Evolutionary conservation across 2,797 vertebrate genomes (phyloP), one percentile per base, ranked within the genome.

Genomic region (Tympanoctomys barrerae): DNA sequence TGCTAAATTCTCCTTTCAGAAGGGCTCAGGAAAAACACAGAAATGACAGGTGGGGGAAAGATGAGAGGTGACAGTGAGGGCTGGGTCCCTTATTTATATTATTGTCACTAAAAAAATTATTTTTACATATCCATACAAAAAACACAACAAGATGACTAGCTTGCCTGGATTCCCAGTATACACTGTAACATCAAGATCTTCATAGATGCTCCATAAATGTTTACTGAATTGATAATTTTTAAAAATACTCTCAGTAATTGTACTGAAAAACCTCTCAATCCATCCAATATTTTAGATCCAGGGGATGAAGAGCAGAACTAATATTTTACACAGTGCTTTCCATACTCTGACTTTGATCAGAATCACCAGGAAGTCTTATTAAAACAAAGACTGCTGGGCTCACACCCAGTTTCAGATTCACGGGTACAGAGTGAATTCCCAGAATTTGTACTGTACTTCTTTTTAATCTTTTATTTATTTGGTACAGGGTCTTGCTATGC

Each of bases 271-370:
- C 18, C 46, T 26, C 75, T 54, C 2, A 10, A 39, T 39, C 81
- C 78, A 87, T 46, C 36, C 66, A 57, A 36, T 93, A 52, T 85
- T 90, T 85, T 62, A 88, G 49, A 82, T 52, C 8, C 3, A 28
- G 2, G 9, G 31, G 0, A 0, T 2, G 11, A 26, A 31, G 66
- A 28, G 14, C 26, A 31, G 31, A 36, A 87, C 19, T 39, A 21
- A 28, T 39, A 42, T 31, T 31, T 80, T n/a, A 28, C 16, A 7
- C 13, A 19, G 7, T 3, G 6, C 3, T 6, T 82, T 59, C 73
- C 59, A 24, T 1, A 22, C 36, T 46, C 33, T 16, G 22, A 49
- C 36, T 0, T 11, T 5, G 7, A 71, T 54, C 14, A 73, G 11
- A 75, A 57, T 68, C 9, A 16, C 33, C 57, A 18, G 4, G 36